A percentile compares a stretch with the other conserved stretches of the same genome.
phyloP scores from a whole-genome alignment of 2,113 vertebrate species.

The Geococcyx californianus region DNA sequence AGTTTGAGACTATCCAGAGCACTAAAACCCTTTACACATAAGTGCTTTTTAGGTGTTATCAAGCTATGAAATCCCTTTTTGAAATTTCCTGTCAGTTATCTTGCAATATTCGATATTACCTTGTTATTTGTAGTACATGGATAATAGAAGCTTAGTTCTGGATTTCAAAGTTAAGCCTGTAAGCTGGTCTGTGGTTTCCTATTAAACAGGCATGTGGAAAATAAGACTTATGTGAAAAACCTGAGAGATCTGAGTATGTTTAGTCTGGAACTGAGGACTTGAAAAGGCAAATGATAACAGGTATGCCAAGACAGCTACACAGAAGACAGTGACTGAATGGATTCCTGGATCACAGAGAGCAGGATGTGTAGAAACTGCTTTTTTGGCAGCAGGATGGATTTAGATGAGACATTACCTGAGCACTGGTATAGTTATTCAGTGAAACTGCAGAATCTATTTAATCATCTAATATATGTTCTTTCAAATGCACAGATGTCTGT shows the following conservation, averaged over 20 bases:
- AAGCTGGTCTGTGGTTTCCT: background rate
- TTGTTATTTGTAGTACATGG: background rate
- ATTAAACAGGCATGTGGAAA: conserved; percentile 11
- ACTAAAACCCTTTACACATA: background rate
- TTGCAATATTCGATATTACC: background rate
- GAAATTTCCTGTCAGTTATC: background rate
- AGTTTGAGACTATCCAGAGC: background rate
- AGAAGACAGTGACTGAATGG: background rate
- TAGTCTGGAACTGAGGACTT: conserved; percentile 23
- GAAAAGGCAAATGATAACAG: conserved; percentile 17
- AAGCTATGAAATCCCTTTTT: background rate
- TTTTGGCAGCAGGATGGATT: background rate
- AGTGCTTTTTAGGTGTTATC: background rate
- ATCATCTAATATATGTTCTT: background rate
- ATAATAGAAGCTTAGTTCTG: background rate
- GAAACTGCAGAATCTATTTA: background rate
- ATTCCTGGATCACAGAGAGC: background rate
- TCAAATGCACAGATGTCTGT: background rate
- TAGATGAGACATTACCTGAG: background rate
- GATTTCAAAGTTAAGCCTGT: background rate
- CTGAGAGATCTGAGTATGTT: background rate
- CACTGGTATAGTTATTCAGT: background rate
- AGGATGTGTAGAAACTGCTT: background rate
- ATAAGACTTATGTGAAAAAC: conserved; percentile 1
- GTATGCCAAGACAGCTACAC: background rate